These are phyloP conservation scores for Stenotaenia linearis DNA, from an alignment of 2,888 invertebrate species.

Conservation along the genomic window DNA sequence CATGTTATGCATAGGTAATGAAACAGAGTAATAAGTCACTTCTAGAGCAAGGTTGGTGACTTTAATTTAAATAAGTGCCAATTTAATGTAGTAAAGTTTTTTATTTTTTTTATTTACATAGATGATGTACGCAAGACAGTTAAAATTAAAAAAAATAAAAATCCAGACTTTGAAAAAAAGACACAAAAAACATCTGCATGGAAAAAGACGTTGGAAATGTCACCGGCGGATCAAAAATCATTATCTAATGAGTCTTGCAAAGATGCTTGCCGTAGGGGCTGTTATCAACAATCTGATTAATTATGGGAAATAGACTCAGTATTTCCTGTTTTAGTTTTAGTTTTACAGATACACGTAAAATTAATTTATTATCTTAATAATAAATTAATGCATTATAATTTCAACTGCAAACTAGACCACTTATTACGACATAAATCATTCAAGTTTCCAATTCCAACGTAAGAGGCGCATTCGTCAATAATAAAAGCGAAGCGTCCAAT, in stretches of 20 bases:
- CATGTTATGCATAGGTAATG: neutral
- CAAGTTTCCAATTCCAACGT: neutral
- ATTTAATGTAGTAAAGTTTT: neutral
- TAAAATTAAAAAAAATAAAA: neutral
- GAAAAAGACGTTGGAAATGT: neutral
- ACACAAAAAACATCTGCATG: too few species aligned
- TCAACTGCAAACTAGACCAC: neutral
- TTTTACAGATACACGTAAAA: neutral
- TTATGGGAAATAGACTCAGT: constrained; percentile 28
- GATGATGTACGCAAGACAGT: too few species aligned
- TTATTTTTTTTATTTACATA: neutral
- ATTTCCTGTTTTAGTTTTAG: neutral
- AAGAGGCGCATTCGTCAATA: neutral
- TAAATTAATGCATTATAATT: too few species aligned
- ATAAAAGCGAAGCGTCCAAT: too few species aligned
- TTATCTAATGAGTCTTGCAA: constrained; percentile 31
- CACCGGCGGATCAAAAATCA: constrained; percentile 24
- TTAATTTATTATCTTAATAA: too few species aligned
- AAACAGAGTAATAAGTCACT: neutral
- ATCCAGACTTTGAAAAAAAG: neutral
- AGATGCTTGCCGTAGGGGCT: constrained; percentile 27
- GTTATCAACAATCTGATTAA: constrained; percentile 32
- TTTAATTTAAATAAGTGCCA: neutral
- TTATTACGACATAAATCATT: neutral
- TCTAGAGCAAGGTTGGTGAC: neutral